phyloP scores from a whole-genome alignment of 2,113 vertebrate genomes.

The Charadrius vociferus region DNA sequence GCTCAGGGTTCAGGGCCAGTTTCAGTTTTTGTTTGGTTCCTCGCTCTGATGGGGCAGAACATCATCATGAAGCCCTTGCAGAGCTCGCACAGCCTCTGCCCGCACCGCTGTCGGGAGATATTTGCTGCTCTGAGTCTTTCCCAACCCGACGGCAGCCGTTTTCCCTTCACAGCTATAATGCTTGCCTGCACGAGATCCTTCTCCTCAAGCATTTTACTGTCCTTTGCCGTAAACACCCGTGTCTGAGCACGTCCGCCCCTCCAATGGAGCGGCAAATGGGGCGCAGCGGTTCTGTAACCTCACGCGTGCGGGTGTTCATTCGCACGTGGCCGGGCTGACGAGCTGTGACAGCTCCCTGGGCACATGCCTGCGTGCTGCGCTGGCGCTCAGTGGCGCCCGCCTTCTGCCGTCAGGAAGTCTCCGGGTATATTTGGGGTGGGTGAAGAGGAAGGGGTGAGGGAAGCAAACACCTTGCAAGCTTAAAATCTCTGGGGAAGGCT shows the following conservation, averaged over 20 bases:
- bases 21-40: neutral
- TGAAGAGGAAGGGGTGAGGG: neutral
- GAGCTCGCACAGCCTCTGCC: neutral
- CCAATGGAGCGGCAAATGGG: neutral
- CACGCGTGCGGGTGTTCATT: rapidly evolving
- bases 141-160: neutral
- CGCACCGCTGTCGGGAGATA: rapidly evolving
- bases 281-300: neutral
- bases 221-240: neutral
- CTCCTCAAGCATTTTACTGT: neutral
- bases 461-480: neutral
- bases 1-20: neutral
- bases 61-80: rapidly evolving
- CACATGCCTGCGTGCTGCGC: rapidly evolving
- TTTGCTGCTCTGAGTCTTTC: neutral
- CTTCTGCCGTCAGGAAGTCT: neutral
- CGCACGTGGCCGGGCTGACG: rapidly evolving
- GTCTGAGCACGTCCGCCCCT: neutral
- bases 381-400: rapidly evolving
- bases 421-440: neutral
- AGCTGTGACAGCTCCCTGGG: neutral
- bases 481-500: neutral
- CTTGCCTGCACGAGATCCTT: neutral
- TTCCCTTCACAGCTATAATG: rapidly evolving
- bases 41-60: neutral